A percentile compares a stretch with the other conserved stretches of the same genome.
Evolutionary conservation across 2,113 vertebrate species (phyloP).

Genomic region (Anguilla japonica): DNA sequence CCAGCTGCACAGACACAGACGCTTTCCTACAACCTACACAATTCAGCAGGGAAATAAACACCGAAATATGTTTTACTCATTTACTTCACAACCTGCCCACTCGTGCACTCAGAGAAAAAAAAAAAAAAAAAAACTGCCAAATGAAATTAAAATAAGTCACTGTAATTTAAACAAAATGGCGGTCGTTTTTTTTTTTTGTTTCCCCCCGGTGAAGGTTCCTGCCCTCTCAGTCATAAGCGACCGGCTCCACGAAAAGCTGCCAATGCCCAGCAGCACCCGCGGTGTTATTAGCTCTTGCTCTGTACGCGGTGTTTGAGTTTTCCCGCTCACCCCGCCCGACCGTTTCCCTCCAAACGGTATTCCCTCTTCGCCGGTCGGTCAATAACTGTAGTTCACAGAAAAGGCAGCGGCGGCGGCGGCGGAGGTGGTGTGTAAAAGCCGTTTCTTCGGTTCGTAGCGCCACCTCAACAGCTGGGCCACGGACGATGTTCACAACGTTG

Average conservation of each 20-base stretch:
- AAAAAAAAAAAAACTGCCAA: background rate
- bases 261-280: background rate
- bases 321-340: background rate
- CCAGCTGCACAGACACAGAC: background rate
- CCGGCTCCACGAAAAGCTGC: background rate
- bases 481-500: slow-evolving; percentile 57
- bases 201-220: background rate
- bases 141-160: background rate
- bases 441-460: slow-evolving; percentile 49
- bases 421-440: too few species aligned
- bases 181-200: too few species aligned
- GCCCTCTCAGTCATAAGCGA: background rate
- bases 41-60: background rate
- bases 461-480: slow-evolving; percentile 56
- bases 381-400: slow-evolving; percentile 62
- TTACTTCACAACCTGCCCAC: background rate
- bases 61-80: background rate
- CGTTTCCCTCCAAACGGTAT: slow-evolving; percentile 53
- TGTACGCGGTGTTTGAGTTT: background rate
- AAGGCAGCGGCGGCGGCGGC: background rate
- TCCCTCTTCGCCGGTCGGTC: slow-evolving; percentile 68
- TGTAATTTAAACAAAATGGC: background rate
- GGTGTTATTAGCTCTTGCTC: background rate
- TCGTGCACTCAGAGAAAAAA: background rate
- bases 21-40: background rate